Conservation (phyloP, 2,797 vertebrate species). For the Siniperca obscura region DNA sequence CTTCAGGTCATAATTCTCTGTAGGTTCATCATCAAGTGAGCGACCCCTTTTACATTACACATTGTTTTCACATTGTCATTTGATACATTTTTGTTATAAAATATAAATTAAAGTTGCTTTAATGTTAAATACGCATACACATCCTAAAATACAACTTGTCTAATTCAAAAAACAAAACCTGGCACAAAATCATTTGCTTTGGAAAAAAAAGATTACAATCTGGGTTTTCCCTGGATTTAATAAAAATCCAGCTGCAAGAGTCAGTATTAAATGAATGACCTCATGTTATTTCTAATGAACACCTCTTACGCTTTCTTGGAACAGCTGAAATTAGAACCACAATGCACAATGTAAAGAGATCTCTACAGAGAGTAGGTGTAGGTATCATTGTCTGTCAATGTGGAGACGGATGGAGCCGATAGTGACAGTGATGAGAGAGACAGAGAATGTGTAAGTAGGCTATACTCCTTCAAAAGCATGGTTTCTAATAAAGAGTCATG, state of each 20-base stretch:
- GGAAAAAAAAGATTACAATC: neutral
- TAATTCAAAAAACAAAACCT: neutral
- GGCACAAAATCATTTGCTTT: neutral
- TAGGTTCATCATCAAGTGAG: neutral
- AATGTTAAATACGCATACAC: neutral
- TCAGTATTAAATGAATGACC: neutral
- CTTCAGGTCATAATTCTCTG: neutral
- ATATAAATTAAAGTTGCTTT: neutral
- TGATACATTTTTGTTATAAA: neutral
- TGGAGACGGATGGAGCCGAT: slow-evolving; percentile 28
- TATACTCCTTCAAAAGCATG: slow-evolving; percentile 12
- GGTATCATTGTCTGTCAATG: slow-evolving; percentile 40
- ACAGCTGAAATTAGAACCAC: slow-evolving; percentile 4
- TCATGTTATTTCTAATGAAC: neutral
- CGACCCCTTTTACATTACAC: neutral
- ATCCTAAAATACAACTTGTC: neutral
- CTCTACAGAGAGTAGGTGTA: slow-evolving; percentile 26
- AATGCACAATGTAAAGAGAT: slow-evolving; percentile 34
- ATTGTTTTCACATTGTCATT: neutral
- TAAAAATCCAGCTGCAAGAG: neutral
- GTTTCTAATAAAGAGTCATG: slow-evolving; percentile 24
- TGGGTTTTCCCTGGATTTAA: neutral
- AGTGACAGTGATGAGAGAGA: slow-evolving; percentile 37
- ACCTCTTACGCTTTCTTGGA: neutral
- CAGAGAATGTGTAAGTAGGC: slow-evolving; percentile 40